Evolutionary conservation across 2,113 vertebrate species (phyloP).

Genomic region (Nerophis ophidion): DNA sequence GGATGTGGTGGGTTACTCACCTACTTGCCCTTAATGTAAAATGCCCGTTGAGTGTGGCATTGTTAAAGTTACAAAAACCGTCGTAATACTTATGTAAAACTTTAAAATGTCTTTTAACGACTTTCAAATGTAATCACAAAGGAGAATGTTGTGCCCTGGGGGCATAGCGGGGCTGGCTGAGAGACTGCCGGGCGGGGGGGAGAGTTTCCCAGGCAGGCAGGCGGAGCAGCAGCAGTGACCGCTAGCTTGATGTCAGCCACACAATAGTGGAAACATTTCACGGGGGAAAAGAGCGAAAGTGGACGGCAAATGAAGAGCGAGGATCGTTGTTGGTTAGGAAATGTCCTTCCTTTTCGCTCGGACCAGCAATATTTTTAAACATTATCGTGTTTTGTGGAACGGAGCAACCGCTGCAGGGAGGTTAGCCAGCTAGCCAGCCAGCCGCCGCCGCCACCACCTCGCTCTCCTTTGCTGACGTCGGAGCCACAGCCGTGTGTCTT

Average conservation of each 20-base stretch:
- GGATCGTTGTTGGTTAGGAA: constrained; percentile 32
- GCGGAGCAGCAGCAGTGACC: constrained; percentile 49
- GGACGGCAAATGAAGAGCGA: constrained; percentile 25
- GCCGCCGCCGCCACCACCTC: constrained; percentile 41
- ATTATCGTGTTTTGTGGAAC: constrained; percentile 10
- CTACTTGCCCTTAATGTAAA: not conserved
- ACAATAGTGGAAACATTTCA: constrained; percentile 30
- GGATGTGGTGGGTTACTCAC: not conserved
- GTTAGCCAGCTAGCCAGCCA: constrained; percentile 46
- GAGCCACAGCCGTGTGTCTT: constrained; percentile 67
- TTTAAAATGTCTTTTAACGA: not conserved
- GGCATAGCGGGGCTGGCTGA: not conserved
- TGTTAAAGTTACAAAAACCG: not conserved
- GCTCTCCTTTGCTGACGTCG: not conserved
- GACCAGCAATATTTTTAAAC: not conserved
- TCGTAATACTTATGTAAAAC: not conserved
- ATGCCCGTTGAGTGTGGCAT: not conserved
- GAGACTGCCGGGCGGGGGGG: not conserved
- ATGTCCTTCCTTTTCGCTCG: not conserved
- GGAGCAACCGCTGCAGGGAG: constrained; percentile 32
- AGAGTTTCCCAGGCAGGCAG: constrained; percentile 9
- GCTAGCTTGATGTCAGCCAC: constrained; percentile 60
- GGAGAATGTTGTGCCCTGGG: not conserved
- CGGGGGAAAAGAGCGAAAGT: constrained; percentile 28
- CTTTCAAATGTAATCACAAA: not conserved